phyloP scores from a whole-genome alignment of 2,888 invertebrate genomes.

The Lithophane ornitopus region DNA sequence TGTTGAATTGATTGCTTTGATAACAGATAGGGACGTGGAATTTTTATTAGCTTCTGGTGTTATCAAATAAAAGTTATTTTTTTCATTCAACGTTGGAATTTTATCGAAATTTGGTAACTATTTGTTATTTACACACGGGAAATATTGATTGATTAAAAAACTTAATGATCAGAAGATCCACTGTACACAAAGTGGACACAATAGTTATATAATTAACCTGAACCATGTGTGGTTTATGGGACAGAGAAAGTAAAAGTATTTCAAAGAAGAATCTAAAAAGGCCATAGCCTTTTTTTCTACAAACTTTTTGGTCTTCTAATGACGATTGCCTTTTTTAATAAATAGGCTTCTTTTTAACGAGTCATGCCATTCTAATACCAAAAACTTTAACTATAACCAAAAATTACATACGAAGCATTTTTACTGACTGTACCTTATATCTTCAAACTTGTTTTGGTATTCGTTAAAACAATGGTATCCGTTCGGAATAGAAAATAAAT shows the following conservation, averaged over 20 bases:
- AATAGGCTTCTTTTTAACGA: not conserved
- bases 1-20: slow-evolving; percentile 17
- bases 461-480: no score
- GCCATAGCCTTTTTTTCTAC: no score
- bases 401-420: no score
- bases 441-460: no score
- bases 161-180: no score
- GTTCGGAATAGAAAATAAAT: no score
- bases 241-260: not conserved
- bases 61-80: not conserved
- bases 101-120: not conserved
- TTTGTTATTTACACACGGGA: not conserved
- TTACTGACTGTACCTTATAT: no score
- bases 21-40: not conserved
- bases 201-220: not conserved
- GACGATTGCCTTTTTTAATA: not conserved
- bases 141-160: no score
- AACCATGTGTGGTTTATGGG: not conserved
- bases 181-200: not conserved
- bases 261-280: no score
- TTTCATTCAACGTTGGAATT: not conserved
- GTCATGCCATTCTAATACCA: no score
- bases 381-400: no score
- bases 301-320: not conserved
- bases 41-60: slow-evolving; percentile 7